Evolutionary conservation across 2,113 vertebrate genomes (phyloP).

Genomic region (Centropus unirufus): DNA sequence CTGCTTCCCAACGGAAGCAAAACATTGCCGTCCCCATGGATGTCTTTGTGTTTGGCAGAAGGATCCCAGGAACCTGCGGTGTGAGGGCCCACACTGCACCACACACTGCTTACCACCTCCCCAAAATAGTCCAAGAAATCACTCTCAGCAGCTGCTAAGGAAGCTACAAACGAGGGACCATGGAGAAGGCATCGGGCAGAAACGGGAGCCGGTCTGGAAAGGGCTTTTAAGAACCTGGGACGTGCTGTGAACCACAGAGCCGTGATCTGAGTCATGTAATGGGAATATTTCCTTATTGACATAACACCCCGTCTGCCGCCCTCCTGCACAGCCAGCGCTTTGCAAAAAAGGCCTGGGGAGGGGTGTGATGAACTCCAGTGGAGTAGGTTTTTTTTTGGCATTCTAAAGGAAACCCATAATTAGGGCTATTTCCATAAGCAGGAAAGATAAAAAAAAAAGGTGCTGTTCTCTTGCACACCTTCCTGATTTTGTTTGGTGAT

Average conservation of each 20-base stretch:
- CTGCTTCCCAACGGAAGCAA: rapidly evolving
- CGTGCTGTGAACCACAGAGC: background rate
- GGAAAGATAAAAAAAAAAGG: rapidly evolving
- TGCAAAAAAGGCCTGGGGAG: background rate
- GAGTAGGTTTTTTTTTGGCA: too few species aligned
- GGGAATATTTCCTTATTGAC: background rate
- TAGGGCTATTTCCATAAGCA: rapidly evolving
- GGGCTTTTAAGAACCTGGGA: background rate
- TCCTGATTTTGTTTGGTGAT: rapidly evolving
- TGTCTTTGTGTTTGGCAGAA: background rate
- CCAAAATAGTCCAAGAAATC: background rate
- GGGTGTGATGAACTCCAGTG: rapidly evolving
- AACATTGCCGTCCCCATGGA: rapidly evolving
- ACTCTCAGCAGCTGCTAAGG: background rate
- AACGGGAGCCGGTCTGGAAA: background rate
- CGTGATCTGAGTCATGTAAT: rapidly evolving
- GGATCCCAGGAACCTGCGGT: background rate
- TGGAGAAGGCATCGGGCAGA: background rate
- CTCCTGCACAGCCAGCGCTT: rapidly evolving
- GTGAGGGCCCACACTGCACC: background rate
- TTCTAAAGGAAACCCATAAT: rapidly evolving
- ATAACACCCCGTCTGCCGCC: background rate
- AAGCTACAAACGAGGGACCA: background rate
- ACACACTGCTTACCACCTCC: background rate
- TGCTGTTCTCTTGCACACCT: rapidly evolving